Evolutionary conservation across 1,140 invertebrate genomes (phyloP), one percentile per base, ranked within the genome.

Genomic region (Rhopalosiphum maidis): DNA sequence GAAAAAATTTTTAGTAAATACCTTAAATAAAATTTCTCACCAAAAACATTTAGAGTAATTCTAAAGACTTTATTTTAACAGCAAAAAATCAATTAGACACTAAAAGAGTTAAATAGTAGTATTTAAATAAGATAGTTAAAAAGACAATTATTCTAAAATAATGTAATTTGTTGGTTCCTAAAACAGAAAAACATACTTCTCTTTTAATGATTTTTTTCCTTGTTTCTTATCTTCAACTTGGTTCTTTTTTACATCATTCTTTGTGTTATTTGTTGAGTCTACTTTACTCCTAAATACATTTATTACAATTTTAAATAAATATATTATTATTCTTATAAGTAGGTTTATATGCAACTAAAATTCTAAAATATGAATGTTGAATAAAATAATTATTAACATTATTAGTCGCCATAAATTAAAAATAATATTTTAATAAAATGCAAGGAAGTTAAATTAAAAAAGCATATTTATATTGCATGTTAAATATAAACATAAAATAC

Each of bases 301-400:
- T 87, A 77, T n/a, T n/a, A 77, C 4, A 77, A 77, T n/a, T 77
- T 77, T 77, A 77, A 77, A 35, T 77, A 77, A n/a, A n/a, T n/a
- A 77, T 77, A 18, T 77, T 4, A 77, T n/a, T 77, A 35, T 35
- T 77, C 18, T 77, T 77, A 77, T n/a, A n/a, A 77, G 3, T 30
- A 68, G 2, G 4, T 15, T 77, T 35, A 4, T 18, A 77, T 77
- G 15, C 30, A 18, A 77, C 60, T n/a, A 18, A n/a, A 77, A 77
- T 9, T 30, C 9, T 30, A 68, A 68, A 68, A 68, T 68, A 30
- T 15, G 1, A 3, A 60, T 60, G 8, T 60, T 11, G 25, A 60
- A 60, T 30, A 60, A n/a, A n/a, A 51, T 51, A n/a, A 68, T n/a
- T 11, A 68, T 68, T 68, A 68, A 68, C 30, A n/a, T n/a, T 5